Conservation (phyloP, 2,797 vertebrate genomes). For the Sebastes itinus region DNA sequence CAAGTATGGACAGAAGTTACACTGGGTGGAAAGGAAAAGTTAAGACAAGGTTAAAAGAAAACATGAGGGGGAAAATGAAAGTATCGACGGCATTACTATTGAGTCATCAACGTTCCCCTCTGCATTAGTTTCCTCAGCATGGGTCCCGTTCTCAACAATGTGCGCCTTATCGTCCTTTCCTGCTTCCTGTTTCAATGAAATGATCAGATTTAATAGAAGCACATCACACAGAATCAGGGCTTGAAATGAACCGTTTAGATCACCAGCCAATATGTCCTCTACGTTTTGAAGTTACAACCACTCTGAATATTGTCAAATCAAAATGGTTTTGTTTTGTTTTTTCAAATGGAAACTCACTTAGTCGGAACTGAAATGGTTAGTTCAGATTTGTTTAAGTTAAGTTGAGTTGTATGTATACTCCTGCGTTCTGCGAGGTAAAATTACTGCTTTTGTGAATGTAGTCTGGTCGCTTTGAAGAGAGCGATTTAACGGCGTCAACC, state of each 20-base stretch:
- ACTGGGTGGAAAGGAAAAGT: slow-evolving; percentile 21
- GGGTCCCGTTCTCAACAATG: slow-evolving; percentile 80
- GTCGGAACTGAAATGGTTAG: too few species aligned
- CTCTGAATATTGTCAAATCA: neutral
- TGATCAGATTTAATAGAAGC: slow-evolving; percentile 42
- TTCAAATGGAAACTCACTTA: too few species aligned
- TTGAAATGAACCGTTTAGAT: neutral
- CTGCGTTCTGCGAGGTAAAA: too few species aligned
- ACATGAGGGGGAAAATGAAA: slow-evolving; percentile 38
- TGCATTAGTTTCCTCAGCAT: slow-evolving; percentile 54
- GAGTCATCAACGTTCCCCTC: slow-evolving; percentile 64
- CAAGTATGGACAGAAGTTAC: slow-evolving; percentile 1
- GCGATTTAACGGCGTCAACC: too few species aligned
- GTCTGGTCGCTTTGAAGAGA: too few species aligned
- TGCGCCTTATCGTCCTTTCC: slow-evolving; percentile 58
- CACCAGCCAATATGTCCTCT: neutral
- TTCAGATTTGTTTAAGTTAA: too few species aligned
- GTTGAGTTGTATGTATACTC: too few species aligned
- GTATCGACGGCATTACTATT: slow-evolving; percentile 71
- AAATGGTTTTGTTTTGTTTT: neutral
- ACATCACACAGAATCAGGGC: neutral
- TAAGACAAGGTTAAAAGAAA: slow-evolving; percentile 20
- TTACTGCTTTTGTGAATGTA: too few species aligned
- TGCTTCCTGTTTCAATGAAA: slow-evolving; percentile 77
- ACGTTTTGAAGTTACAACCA: too few species aligned